Conservation (phyloP, 2,113 vertebrate species). For the Willisornis vidua region DNA sequence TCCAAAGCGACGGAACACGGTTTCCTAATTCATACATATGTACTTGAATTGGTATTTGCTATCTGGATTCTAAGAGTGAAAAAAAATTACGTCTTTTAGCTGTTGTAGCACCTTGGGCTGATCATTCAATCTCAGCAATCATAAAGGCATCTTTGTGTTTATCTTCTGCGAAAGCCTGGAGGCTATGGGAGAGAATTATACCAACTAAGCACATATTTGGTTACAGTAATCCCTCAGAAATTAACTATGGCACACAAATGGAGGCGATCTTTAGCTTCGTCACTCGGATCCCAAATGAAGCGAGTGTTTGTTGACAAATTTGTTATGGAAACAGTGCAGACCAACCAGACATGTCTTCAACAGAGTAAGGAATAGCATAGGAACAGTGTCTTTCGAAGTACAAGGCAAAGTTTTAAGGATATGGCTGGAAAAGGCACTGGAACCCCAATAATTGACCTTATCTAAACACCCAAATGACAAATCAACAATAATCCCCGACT, state of each 20-base stretch:
- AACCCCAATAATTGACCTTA: constrained; percentile 18
- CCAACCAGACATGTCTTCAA: background rate
- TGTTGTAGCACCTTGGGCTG: constrained; percentile 33
- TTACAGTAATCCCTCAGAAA: constrained; percentile 52
- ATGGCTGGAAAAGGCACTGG: background rate
- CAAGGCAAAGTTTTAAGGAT: background rate
- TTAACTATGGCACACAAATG: constrained; percentile 23
- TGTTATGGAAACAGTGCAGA: constrained; percentile 11
- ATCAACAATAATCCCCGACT: background rate
- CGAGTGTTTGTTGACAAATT: constrained; percentile 33
- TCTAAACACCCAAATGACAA: background rate
- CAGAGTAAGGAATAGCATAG: background rate
- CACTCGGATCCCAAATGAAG: background rate
- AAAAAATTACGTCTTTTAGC: background rate
- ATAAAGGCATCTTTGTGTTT: constrained; percentile 33
- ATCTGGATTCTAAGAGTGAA: background rate
- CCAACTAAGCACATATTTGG: constrained; percentile 37
- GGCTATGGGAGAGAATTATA: constrained; percentile 31
- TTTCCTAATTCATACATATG: background rate
- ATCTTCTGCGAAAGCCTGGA: constrained; percentile 43
- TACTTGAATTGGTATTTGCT: background rate
- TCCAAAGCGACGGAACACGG: background rate
- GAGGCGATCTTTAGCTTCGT: constrained; percentile 25
- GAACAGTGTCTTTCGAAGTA: background rate
- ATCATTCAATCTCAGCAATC: constrained; percentile 7